Base-by-base conservation (phyloP, 2,888 invertebrate genomes). In the Apodemia zela region DNA sequence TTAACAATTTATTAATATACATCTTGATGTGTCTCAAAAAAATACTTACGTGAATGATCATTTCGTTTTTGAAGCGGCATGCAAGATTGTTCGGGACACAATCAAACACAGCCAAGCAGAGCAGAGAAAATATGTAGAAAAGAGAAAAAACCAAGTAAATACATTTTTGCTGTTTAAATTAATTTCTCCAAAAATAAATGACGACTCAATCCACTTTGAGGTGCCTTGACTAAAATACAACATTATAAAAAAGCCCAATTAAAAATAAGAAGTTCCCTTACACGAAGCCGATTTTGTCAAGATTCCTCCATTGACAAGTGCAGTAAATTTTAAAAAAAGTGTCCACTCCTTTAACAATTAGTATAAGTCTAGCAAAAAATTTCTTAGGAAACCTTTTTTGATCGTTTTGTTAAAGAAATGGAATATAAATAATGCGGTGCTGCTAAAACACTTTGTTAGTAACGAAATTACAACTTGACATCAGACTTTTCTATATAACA, bases 61-160 rank as follows among this genome's bases (percentile, higher is more conserved):
- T 92, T 93, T 94, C 93, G 93, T 92, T 92, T 93, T 94, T 93
- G 94, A 94, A 94, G 94, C 94, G 93, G 94, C 94, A 94, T 95
- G 94, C 94, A 92, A 93, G 92, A 93, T 94, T 94, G 94, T 94
- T 94, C 93, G 93, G 94, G 94, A 94, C 94, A 94, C 94, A 95
- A 95, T 95, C 95, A 95, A 94, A 94, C 94, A 95, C 94, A 94
- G 94, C 93, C 94, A 95, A 95, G 95, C 95, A 95, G 95, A 95
- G 95, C 95, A 94, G 94, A 95, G 94, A 94, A 95, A 93, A 93
- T 93, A 94, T 94, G 94, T 93, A 94, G 94, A 94, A 94, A 94
- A 94, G 94, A 94, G 93, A 94, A 94, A 94, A 75, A 94, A 94
- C 94, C 92, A 94, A 94, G 93, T 94, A 93, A 94, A 94, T 94